phyloP scores from a whole-genome alignment of 2,113 vertebrate genomes.

The Thinocorus orbignyianus region DNA sequence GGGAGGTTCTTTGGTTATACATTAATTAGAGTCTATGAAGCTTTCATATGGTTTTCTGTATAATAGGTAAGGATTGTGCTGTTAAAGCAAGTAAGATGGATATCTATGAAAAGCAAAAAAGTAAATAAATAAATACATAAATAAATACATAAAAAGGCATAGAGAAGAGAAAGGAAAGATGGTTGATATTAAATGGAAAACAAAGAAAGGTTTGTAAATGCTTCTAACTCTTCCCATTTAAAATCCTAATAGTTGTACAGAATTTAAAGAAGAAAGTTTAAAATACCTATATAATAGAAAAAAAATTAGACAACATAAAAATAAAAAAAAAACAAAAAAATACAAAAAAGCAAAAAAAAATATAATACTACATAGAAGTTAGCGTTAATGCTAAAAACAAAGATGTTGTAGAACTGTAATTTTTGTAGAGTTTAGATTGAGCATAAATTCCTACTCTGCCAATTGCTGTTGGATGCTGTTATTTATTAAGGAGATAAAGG shows the following conservation, averaged over 20 bases:
- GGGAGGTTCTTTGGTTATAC: conserved; percentile 85
- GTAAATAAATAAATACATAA: conserved; percentile 19
- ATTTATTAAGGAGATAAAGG: conserved; percentile 71
- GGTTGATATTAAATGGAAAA: conserved; percentile 70
- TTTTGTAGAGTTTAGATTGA: conserved; percentile 98
- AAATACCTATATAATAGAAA: conserved; percentile 94
- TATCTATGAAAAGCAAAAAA: conserved; percentile 76
- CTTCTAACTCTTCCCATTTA: conserved; percentile 85
- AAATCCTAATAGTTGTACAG: conserved; percentile 89
- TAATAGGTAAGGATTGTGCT: conserved; percentile 77
- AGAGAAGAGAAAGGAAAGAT: conserved; percentile 66
- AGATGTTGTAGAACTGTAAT: conserved; percentile 94
- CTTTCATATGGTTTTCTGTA: conserved; percentile 88
- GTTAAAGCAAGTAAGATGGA: conserved; percentile 70
- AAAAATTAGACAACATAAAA: conserved; percentile 84
- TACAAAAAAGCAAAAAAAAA: conserved; percentile 69
- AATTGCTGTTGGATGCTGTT: conserved; percentile 81
- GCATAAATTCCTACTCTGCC: conserved; percentile 89
- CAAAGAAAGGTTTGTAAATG: conserved; percentile 79
- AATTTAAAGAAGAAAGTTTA: conserved; percentile 82
- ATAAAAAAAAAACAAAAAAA: not conserved
- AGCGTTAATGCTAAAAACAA: conserved; percentile 89
- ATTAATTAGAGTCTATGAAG: conserved; percentile 84
- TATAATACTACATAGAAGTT: conserved; percentile 84
- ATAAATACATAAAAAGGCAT: conserved; percentile 53